Evolutionary conservation across 2,797 vertebrate genomes (phyloP), one percentile per base, ranked within the genome.

Genomic region (Periophthalmus magnuspinnatus): DNA sequence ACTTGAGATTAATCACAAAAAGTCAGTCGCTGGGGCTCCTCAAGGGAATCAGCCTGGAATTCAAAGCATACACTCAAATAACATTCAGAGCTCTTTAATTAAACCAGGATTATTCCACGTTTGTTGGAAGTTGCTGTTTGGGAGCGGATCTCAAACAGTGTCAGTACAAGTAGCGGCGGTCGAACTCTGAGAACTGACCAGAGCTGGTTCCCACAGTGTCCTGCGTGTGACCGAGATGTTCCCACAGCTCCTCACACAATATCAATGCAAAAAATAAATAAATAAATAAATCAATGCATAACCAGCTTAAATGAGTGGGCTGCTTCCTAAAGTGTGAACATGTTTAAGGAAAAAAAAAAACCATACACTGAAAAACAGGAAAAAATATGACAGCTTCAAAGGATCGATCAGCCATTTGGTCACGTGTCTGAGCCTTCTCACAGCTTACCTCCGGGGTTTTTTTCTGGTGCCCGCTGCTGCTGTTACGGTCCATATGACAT

Each of bases 381-480:
- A 34, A 19, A 60, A 36, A 10, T 9, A n/a, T n/a, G 17, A 9
- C 6, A 22, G 19, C 11, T 41, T 14, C 38, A 34, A 13, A 22
- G 60, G 24, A 52, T 7, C 41, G 69, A 62, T 59, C 62, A 41
- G 36, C 57, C 24, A 54, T 41, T 52, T 69, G 41, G 76, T 61
- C 33, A n/a, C 57, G 19, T 33, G 24, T n/a, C 19, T 60, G 58
- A 36, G 32, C 3, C 28, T 60, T 86, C 14, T 32, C 14, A 22
- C 28, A 28, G 28, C 89, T 70, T 90, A 92, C 90, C 89, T 89
- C 78, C 63, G 67, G 24, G 55, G n/a, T n/a, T n/a, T 28, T 24
- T 24, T 52, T 59, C 33, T 65, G 21, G 73, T 28, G 1, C 28
- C 28, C 3, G 28, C 72, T 38, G 75, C 57, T 77, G 24, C 76